These are phyloP conservation scores for Caerostris extrusa DNA, from an alignment of 1,140 invertebrate species.

Conservation along the genomic window DNA sequence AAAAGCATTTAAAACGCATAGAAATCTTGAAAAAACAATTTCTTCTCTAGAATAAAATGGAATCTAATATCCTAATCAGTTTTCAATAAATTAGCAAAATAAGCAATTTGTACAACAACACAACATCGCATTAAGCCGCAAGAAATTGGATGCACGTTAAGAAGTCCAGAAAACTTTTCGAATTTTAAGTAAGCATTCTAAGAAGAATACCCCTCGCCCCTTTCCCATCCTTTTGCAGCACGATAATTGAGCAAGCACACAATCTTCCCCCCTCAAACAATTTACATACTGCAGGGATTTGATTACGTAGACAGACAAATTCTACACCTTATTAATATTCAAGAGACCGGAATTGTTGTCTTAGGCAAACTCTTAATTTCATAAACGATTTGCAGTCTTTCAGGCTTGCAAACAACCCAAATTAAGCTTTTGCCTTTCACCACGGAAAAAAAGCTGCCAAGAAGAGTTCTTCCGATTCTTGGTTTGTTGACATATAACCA, in stretches of 20 bases:
- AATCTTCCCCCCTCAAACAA: neutral
- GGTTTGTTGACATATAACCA: conserved; percentile 23
- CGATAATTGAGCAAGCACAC: neutral
- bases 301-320: conserved; percentile 14
- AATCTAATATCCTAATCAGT: too few species aligned
- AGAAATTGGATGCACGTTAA: neutral
- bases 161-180: neutral
- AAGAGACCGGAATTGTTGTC: conserved; percentile 2
- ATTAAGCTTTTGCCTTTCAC: conserved; percentile 8
- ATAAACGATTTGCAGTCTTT: conserved; percentile 21
- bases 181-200: neutral
- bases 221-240: neutral
- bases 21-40: too few species aligned
- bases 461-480: neutral
- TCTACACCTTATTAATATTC: conserved; percentile 18
- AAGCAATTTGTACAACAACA: neutral
- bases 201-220: neutral
- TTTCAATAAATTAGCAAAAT: too few species aligned
- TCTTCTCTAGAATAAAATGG: too few species aligned
- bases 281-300: conserved; percentile 10
- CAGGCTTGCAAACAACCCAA: neutral
- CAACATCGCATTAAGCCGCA: neutral
- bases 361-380: conserved; percentile 17
- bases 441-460: neutral
- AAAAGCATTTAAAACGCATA: too few species aligned